phyloP scores from a whole-genome alignment of 2,888 invertebrate genomes.

The Drosophila nr. fundita region DNA sequence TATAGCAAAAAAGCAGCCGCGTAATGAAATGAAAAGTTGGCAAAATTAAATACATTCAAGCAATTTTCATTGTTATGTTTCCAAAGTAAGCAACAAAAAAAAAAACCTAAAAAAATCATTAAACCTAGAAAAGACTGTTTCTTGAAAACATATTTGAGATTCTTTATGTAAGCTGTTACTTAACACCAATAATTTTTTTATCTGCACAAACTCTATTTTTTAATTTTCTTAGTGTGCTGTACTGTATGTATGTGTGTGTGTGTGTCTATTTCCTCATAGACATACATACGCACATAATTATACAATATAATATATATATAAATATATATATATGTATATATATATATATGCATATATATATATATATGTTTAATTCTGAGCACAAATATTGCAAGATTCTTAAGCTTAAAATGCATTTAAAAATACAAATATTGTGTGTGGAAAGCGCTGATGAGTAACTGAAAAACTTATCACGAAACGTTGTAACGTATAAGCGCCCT shows the following conservation, averaged over 20 bases:
- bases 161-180: slow-evolving; percentile 32
- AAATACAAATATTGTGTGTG: slow-evolving; percentile 27
- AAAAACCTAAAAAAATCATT: slow-evolving; percentile 30
- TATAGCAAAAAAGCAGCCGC: slow-evolving; percentile 25
- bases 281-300: slow-evolving; percentile 1
- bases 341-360: background rate
- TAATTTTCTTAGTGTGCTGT: background rate
- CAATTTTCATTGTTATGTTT: slow-evolving; percentile 62
- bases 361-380: slow-evolving; percentile 40
- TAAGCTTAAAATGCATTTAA: slow-evolving; percentile 71
- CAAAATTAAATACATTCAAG: slow-evolving; percentile 32
- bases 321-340: background rate
- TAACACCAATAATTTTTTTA: slow-evolving; percentile 8
- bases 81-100: slow-evolving; percentile 56
- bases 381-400: slow-evolving; percentile 56
- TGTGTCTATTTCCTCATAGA: slow-evolving; percentile 5
- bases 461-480: background rate
- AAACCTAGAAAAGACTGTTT: slow-evolving; percentile 57
- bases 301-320: background rate
- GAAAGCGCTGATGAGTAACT: slow-evolving; percentile 8
- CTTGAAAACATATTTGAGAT: slow-evolving; percentile 45
- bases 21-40: slow-evolving; percentile 7
- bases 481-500: slow-evolving; percentile 13
- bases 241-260: slow-evolving; percentile 8
- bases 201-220: slow-evolving; percentile 19